Evolutionary conservation across 2,113 vertebrate genomes (phyloP).

Genomic region (Bubo scandiacus): DNA sequence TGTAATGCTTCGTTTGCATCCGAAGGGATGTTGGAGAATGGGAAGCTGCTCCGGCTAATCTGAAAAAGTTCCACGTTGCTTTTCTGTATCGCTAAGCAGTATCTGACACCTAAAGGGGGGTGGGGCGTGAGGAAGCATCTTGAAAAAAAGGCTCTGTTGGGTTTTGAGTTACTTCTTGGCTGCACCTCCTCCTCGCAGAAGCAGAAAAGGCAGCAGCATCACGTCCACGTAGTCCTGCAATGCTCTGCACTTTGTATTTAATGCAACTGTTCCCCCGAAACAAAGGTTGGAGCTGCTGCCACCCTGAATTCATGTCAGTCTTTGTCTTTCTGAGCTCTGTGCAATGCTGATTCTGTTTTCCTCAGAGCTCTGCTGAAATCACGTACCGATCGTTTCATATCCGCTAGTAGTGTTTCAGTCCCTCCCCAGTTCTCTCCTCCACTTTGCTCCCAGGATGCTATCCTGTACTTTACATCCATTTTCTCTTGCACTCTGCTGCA

Average conservation of each 20-base stretch:
- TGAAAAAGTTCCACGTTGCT: background rate
- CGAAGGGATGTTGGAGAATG: background rate
- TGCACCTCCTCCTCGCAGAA: background rate
- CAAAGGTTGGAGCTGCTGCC: conserved; percentile 16
- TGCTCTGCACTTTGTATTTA: background rate
- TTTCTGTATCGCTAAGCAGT: background rate
- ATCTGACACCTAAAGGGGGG: conserved; percentile 3
- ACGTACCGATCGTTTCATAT: background rate
- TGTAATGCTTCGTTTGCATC: background rate
- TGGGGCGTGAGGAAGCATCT: background rate
- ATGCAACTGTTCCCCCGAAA: background rate
- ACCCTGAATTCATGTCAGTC: background rate
- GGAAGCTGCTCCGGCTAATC: background rate
- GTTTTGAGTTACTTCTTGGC: background rate
- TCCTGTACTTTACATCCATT: background rate
- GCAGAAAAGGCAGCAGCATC: background rate
- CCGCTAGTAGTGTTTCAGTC: background rate
- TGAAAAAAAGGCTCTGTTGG: background rate
- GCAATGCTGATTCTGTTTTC: background rate
- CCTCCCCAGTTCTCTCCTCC: conserved; percentile 9
- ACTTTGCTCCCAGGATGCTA: conserved; percentile 27
- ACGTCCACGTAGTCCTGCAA: background rate
- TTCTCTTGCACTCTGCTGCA: conserved; percentile 24
- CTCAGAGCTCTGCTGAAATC: conserved; percentile 1
- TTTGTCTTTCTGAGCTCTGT: background rate